Percentiles rank a stretch among this genome's conserved stretches.
These are phyloP conservation scores for Brenthis daphne DNA, from an alignment of 2,888 invertebrate species.

Conservation along the genomic window DNA sequence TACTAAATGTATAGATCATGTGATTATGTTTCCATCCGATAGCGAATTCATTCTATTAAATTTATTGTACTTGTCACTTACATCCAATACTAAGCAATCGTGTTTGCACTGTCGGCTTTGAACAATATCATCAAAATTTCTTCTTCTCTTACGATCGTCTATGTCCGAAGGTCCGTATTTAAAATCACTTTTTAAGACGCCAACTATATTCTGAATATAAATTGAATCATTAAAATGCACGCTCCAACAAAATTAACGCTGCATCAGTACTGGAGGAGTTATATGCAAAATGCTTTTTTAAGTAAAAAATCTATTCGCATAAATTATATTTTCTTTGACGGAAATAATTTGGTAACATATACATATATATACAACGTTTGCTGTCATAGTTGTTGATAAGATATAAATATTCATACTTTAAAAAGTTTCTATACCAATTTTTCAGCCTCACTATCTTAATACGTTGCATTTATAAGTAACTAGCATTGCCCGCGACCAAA, in stretches of 20 bases:
- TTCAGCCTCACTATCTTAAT: no score
- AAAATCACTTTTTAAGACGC: conserved; percentile 49
- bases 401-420: no score
- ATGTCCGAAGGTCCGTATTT: conserved; percentile 63
- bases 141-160: conserved; percentile 54
- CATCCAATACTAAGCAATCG: conserved; percentile 58
- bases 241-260: background rate
- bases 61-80: conserved; percentile 45
- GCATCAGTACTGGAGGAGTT: background rate
- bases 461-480: background rate
- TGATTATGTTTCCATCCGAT: no score
- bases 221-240: conserved; percentile 10
- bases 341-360: background rate
- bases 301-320: background rate
- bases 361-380: background rate
- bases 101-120: conserved; percentile 56
- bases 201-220: conserved; percentile 55
- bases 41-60: no score
- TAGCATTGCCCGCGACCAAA: no score
- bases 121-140: conserved; percentile 51
- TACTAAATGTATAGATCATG: no score
- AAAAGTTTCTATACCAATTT: no score
- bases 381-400: no score
- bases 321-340: background rate
- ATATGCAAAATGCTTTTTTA: conserved; percentile 4